Evolutionary conservation across 2,113 vertebrate genomes (phyloP).

Genomic region (Alethe castanea): DNA sequence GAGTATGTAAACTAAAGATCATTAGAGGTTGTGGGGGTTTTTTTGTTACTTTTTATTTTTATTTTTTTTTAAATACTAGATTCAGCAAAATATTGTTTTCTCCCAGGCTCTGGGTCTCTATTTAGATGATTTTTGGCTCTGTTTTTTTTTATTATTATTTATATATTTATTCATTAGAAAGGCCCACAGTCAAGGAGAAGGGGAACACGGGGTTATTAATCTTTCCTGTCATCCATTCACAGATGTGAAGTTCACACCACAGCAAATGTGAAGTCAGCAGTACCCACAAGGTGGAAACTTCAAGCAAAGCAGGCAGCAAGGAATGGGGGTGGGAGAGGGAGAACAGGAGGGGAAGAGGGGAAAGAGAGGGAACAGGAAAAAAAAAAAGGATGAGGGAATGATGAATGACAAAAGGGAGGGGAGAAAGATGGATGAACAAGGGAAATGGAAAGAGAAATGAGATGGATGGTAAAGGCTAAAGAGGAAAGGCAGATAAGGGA

Average conservation of each 20-base stretch:
- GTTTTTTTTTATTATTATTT: conserved; percentile 64
- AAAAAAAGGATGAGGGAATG: background rate
- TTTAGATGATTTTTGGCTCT: conserved; percentile 78
- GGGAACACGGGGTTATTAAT: conserved; percentile 90
- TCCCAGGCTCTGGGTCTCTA: conserved; percentile 82
- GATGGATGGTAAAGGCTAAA: conserved; percentile 22
- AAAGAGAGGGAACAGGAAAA: no score
- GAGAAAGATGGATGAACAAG: background rate
- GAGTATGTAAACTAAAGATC: conserved; percentile 79
- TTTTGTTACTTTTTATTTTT: background rate
- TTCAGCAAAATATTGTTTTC: conserved; percentile 92
- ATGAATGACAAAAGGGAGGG: conserved; percentile 11
- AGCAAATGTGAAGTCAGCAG: conserved; percentile 98
- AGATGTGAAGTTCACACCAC: conserved; percentile 94
- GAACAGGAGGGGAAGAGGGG: background rate
- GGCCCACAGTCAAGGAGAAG: conserved; percentile 78
- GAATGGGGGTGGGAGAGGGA: background rate
- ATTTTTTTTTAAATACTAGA: conserved; percentile 69
- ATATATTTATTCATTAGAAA: conserved; percentile 82
- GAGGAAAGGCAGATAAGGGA: conserved; percentile 56
- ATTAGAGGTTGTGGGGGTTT: conserved; percentile 61
- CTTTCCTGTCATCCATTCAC: conserved; percentile 96
- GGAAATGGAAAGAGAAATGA: conserved; percentile 44
- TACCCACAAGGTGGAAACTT: conserved; percentile 87
- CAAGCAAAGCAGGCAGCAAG: conserved; percentile 74